A percentile compares a stretch with the other conserved stretches of the same genome.
phyloP scores from a whole-genome alignment of 2,113 vertebrate species.

The Plectropomus leopardus region DNA sequence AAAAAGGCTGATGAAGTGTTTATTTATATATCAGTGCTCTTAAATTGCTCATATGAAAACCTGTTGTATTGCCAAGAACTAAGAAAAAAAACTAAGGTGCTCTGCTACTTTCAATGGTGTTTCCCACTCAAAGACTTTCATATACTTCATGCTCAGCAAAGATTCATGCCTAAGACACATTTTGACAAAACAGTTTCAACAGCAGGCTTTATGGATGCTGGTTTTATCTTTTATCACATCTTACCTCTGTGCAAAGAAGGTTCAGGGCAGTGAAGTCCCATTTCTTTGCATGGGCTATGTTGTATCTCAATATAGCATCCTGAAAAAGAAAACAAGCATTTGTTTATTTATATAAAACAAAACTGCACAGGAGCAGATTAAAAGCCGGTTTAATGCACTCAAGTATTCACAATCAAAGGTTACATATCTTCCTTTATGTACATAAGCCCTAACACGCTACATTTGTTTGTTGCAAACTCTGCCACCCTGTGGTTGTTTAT shows the following conservation, averaged over 20 bases:
- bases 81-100: too few relatives aligned
- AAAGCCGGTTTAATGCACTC: neutral
- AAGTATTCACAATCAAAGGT: neutral
- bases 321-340: slow-evolving; percentile 62
- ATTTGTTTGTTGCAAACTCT: slow-evolving; percentile 55
- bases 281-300: slow-evolving; percentile 91
- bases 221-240: slow-evolving; percentile 56
- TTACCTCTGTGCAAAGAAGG: slow-evolving; percentile 93
- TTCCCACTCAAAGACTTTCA: neutral
- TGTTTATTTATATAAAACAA: neutral
- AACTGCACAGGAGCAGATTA: neutral
- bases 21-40: neutral
- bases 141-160: neutral
- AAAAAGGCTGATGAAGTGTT: neutral
- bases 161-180: neutral
- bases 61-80: neutral
- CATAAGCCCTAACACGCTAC: neutral
- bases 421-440: neutral
- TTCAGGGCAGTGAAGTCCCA: slow-evolving; percentile 97
- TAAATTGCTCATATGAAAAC: neutral
- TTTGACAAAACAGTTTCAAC: neutral
- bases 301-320: slow-evolving; percentile 96
- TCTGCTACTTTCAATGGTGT: neutral
- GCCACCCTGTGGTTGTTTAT: slow-evolving; percentile 75
- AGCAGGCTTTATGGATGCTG: neutral